Evolutionary conservation across 2,888 invertebrate genomes (phyloP), one percentile per base, ranked within the genome.

Genomic region (Pomacea canaliculata): DNA sequence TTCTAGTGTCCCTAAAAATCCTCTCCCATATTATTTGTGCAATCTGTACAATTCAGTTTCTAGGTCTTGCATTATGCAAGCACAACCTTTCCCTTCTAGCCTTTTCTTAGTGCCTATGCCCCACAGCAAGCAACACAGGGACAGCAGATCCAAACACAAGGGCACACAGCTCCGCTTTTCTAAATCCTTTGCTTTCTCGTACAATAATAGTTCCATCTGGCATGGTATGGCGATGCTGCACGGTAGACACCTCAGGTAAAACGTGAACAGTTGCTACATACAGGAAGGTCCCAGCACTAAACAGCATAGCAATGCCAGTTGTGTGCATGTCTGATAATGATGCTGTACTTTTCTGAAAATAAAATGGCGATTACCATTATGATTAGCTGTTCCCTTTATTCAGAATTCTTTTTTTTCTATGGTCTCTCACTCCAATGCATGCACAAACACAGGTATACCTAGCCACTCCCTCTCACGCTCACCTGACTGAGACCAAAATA

Each of bases 191-290:
- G 71, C 86, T 87, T 79, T 90, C 89, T 62, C 86, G 83, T 56
- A 87, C 81, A 19, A 89, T 83, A 0, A 88, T 86, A 5, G 87
- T 85, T 16, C 89, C 88, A 75, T 89, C 88, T n/a, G 84, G 82
- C 49, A 84, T 81, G 7, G 85, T 83, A 73, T 85, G 85, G 73
- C 80, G 81, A 0, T 85, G 82, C 66, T 86, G 84, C 65, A 85
- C 83, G 62, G 83, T 86, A 18, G 91, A 90, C 67, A 99, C 92
- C 91, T 99, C 99, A 0, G 99, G 99, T 71, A 99, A 91, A 0
- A 99, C 98, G 91, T 99, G 99, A 0, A 99, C 98, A 0, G 99
- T 99, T 0, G 99, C 97, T 4, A 99, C 99, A 90, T 99, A 99
- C 0, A 99, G 93, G 92, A 99, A 99, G 19, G 99, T 99, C 0